Conservation (phyloP, 2,888 invertebrate genomes). For the Seladonia tumulorum region DNA sequence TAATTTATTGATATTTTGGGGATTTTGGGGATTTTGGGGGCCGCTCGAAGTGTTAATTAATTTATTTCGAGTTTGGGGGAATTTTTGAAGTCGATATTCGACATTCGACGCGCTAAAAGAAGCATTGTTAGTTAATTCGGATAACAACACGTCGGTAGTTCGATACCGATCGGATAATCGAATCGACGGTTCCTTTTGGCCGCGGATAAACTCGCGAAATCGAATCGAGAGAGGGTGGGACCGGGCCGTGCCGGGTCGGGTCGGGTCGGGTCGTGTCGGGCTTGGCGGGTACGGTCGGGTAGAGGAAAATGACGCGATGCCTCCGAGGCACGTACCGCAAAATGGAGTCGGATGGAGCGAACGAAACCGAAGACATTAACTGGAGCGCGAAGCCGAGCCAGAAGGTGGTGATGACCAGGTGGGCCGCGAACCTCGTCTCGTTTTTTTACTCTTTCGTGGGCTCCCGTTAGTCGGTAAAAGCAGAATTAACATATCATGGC, state of each 20-base stretch:
- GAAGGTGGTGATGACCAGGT: conserved; percentile 9
- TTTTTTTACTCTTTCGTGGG: conserved; percentile 56
- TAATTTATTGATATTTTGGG: too few species aligned
- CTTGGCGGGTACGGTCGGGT: conserved; percentile 10
- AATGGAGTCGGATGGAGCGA: conserved; percentile 37
- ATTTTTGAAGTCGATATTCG: not conserved
- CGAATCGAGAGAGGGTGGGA: conserved; percentile 26
- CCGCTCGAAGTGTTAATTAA: not conserved
- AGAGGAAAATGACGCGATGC: conserved; percentile 32
- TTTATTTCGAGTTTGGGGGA: not conserved
- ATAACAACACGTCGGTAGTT: conserved; percentile 28
- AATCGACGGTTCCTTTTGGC: conserved; percentile 39
- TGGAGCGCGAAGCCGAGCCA: conserved; percentile 9
- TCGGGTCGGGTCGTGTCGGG: conserved; percentile 32
- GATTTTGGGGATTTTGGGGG: too few species aligned
- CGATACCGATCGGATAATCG: conserved; percentile 45
- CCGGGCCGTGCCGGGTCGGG: conserved; percentile 18
- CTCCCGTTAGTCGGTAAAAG: conserved; percentile 52
- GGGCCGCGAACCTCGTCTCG: conserved; percentile 39
- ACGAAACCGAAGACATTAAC: conserved; percentile 57
- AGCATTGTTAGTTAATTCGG: conserved; percentile 35
- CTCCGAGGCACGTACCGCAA: conserved; percentile 38
- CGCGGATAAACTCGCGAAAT: conserved; percentile 46
- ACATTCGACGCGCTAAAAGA: not conserved
- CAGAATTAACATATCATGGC: conserved; percentile 58